Conservation (phyloP, 30 jellyfish, hydroid and myxozoan genomes). For the Hydra vulgaris region DNA sequence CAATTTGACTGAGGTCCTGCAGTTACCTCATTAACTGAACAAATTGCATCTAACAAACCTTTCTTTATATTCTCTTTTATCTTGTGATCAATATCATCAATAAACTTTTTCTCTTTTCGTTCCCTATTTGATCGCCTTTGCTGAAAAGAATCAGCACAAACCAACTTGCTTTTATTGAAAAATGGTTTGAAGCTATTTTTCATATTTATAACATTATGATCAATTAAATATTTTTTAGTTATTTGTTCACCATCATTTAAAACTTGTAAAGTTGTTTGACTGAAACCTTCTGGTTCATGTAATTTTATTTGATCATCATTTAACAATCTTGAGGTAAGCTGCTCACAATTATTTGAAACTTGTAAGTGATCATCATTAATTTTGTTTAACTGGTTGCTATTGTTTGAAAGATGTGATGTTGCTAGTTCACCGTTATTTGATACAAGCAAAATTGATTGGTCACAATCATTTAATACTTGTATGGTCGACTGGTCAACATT, state of each 20-base stretch:
- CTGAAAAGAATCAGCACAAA: not conserved
- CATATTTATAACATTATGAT: not conserved
- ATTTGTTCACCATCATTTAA: not conserved
- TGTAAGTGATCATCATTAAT: no score
- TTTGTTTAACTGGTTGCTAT: no score
- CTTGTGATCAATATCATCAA: not conserved
- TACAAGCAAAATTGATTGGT: no score
- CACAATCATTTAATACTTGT: no score
- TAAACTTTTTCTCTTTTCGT: not conserved
- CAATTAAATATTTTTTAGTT: no score
- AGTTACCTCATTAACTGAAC: not conserved
- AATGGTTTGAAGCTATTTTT: not conserved
- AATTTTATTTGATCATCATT: not conserved
- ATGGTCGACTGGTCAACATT: no score
- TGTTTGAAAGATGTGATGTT: no score
- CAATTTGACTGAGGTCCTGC: not conserved
- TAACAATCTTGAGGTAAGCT: not conserved
- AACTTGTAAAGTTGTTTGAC: not conserved
- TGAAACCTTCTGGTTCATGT: not conserved
- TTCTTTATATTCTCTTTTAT: not conserved
- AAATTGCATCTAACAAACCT: not conserved
- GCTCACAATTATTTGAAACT: no score
- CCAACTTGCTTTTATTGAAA: not conserved
- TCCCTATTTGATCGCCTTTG: slow-evolving; percentile 8
- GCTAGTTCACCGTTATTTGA: no score